phyloP scores from a whole-genome alignment of 2,113 vertebrate genomes.

The Pleuronectes platessa region DNA sequence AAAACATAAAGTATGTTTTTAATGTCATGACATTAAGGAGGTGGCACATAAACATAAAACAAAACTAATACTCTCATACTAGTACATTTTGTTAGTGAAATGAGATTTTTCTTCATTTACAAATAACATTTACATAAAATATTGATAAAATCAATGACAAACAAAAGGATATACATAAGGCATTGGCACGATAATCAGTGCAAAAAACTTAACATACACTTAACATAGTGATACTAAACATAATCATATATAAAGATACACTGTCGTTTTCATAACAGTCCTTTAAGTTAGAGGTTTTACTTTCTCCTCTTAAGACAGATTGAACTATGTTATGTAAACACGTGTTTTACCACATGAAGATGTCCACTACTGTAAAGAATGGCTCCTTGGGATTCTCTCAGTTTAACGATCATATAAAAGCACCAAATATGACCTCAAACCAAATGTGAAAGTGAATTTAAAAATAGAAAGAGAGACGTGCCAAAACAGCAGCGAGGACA shows the following conservation, averaged over 20 bases:
- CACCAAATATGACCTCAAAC: conserved; percentile 5
- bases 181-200: conserved; percentile 9
- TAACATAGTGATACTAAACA: not conserved
- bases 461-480: not conserved
- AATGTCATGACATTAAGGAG: conserved; percentile 4
- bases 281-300: not conserved
- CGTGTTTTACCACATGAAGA: not conserved
- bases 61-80: not conserved
- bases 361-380: not conserved
- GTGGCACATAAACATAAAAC: not conserved
- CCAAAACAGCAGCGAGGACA: conserved; percentile 10
- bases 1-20: not conserved
- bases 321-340: conserved; percentile 2
- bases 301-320: conserved; percentile 13
- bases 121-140: conserved; percentile 8
- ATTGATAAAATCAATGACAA: not conserved
- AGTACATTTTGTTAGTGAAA: not conserved
- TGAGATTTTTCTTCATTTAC: not conserved
- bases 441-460: not conserved
- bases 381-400: not conserved
- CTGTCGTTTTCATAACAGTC: conserved; percentile 4
- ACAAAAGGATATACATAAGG: conserved; percentile 1
- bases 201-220: not conserved
- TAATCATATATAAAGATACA: too few species aligned
- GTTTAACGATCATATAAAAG: not conserved